Evolutionary conservation across 2,888 invertebrate genomes (phyloP).

Genomic region (Chloromyia formosa): DNA sequence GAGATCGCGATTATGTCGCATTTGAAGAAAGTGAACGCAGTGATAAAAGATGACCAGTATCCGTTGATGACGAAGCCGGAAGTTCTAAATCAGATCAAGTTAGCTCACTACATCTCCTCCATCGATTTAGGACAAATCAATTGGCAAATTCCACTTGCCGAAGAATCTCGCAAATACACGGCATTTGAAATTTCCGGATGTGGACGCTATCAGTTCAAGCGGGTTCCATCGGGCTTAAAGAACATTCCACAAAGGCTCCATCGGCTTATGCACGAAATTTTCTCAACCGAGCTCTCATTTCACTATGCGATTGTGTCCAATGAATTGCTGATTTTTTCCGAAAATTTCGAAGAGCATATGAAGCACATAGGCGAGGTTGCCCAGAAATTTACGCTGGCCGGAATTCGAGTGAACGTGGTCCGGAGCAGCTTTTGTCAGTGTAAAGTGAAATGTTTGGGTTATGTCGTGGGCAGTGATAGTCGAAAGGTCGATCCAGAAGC

Average conservation of each 20-base stretch:
- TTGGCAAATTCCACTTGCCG: slow-evolving; percentile 25
- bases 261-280: slow-evolving; percentile 2
- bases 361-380: not conserved
- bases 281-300: not conserved
- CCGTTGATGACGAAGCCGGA: not conserved
- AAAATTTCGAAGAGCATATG: slow-evolving; percentile 12
- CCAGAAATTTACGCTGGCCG: not conserved
- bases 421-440: not conserved
- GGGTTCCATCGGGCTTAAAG: not conserved
- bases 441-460: not conserved
- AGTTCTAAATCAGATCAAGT: not conserved
- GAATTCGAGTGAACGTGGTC: not conserved
- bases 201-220: slow-evolving; percentile 7
- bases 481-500: not conserved
- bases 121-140: not conserved
- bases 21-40: not conserved
- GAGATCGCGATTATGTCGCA: not conserved
- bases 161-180: not conserved
- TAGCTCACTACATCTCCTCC: not conserved
- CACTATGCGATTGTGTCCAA: not conserved
- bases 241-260: not conserved
- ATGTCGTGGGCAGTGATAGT: not conserved
- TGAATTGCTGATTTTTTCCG: not conserved
- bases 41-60: not conserved
- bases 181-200: slow-evolving; percentile 2